A percentile compares a stretch with the other conserved stretches of the same genome.
Evolutionary conservation across 2,888 invertebrate species (phyloP).

Genomic region (Cheiracanthium punctorium): DNA sequence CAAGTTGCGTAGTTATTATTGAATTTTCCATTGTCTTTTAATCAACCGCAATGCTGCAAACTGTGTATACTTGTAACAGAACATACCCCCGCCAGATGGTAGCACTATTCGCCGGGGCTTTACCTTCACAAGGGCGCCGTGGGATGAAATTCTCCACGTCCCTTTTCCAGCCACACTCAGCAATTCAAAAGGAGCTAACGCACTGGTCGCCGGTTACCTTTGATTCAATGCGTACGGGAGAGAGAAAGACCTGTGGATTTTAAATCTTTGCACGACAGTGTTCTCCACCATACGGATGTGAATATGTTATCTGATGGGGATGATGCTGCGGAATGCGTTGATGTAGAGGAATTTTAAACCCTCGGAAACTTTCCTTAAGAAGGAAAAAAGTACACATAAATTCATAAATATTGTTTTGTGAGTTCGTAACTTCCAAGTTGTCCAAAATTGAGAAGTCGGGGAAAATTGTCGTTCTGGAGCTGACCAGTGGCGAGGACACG

Average conservation of each 20-base stretch:
- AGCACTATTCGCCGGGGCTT: constrained; percentile 30
- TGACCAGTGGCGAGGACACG: constrained; percentile 58
- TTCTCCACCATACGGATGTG: constrained; percentile 55
- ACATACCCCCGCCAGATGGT: constrained; percentile 36
- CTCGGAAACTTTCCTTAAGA: too few relatives aligned
- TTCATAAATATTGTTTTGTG: background rate
- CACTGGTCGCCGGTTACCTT: constrained; percentile 48
- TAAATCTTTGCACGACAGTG: constrained; percentile 22
- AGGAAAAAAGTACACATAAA: too few relatives aligned
- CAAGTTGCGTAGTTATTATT: too few relatives aligned
- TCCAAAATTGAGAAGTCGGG: constrained; percentile 67
- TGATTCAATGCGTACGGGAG: constrained; percentile 17
- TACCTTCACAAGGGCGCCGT: constrained; percentile 39
- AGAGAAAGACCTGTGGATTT: constrained; percentile 63
- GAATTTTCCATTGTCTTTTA: too few relatives aligned
- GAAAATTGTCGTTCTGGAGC: constrained; percentile 66
- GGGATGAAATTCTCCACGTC: constrained; percentile 32
- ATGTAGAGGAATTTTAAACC: background rate
- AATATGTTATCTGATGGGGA: background rate
- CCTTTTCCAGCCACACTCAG: constrained; percentile 20
- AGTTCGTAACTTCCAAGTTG: background rate
- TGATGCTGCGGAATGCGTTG: background rate
- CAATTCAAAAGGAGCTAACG: constrained; percentile 63
- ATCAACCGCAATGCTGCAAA: too few relatives aligned
- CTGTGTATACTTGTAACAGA: background rate